Evolutionary conservation across 2,888 invertebrate species (phyloP).

Genomic region (Taphrorychus bicolor): DNA sequence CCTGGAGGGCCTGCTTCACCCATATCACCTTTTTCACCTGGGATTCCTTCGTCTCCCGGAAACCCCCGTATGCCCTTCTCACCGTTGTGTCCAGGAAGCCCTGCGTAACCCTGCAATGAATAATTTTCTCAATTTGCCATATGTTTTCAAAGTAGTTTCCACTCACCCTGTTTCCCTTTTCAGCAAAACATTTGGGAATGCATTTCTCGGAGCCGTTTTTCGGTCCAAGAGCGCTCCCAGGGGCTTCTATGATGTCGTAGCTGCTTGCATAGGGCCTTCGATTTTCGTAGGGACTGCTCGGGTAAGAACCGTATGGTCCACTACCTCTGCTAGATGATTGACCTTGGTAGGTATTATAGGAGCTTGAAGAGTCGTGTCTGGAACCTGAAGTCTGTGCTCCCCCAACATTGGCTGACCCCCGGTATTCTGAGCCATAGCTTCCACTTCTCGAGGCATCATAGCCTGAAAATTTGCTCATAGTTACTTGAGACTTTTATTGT

Average conservation of each 20-base stretch:
- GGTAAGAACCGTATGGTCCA: constrained; percentile 49
- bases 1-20: constrained; percentile 86
- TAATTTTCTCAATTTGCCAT: constrained; percentile 23
- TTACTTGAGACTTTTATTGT: no score
- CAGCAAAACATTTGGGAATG: constrained; percentile 86
- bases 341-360: background rate
- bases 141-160: no score
- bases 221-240: constrained; percentile 57
- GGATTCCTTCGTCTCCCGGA: constrained; percentile 83
- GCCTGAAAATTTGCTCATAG: background rate
- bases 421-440: constrained; percentile 16
- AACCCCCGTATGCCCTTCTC: constrained; percentile 80
- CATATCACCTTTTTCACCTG: constrained; percentile 88
- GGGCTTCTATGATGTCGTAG: constrained; percentile 61
- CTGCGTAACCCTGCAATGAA: constrained; percentile 75
- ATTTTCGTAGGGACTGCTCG: constrained; percentile 52
- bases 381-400: background rate
- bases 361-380: constrained; percentile 1
- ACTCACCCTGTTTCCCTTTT: constrained; percentile 79
- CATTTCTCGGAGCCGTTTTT: constrained; percentile 71
- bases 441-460: constrained; percentile 43
- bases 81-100: constrained; percentile 74
- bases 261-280: constrained; percentile 58
- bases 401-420: background rate
- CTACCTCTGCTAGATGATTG: background rate